A percentile compares a stretch with the other conserved stretches of the same genome.
Evolutionary conservation across 2,113 vertebrate genomes (phyloP).

Genomic region (Heptranchias perlo): DNA sequence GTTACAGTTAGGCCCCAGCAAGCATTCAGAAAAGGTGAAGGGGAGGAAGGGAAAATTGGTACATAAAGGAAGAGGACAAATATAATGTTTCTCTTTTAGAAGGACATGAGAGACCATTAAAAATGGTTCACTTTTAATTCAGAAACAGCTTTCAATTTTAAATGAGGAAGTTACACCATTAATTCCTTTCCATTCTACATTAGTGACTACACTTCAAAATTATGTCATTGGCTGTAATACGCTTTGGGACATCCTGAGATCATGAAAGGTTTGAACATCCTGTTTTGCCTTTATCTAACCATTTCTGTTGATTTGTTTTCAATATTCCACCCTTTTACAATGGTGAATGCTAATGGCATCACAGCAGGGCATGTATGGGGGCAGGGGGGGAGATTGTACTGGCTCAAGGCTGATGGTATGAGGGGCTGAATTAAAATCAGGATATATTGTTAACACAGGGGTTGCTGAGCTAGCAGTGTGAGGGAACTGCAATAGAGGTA

Average conservation of each 20-base stretch:
- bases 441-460: background rate
- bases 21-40: background rate
- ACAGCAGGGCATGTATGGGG: too few species aligned
- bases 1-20: background rate
- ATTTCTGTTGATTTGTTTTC: background rate
- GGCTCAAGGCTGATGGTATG: background rate
- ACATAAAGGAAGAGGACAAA: background rate
- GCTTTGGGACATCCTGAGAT: background rate
- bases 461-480: background rate
- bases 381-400: background rate
- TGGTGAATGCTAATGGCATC: background rate
- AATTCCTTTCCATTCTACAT: background rate
- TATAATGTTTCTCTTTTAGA: background rate
- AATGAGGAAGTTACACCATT: background rate
- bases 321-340: background rate
- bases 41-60: background rate
- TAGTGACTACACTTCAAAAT: slow-evolving; percentile 10
- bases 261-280: background rate
- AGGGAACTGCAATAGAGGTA: background rate
- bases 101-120: background rate
- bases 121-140: background rate
- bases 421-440: background rate
- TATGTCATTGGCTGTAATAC: too few species aligned
- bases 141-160: background rate
- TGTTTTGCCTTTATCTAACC: background rate